Percentiles rank a stretch among this genome's conserved stretches.
Conservation (phyloP, 2,113 vertebrate species). For the Trogon surrucura region DNA sequence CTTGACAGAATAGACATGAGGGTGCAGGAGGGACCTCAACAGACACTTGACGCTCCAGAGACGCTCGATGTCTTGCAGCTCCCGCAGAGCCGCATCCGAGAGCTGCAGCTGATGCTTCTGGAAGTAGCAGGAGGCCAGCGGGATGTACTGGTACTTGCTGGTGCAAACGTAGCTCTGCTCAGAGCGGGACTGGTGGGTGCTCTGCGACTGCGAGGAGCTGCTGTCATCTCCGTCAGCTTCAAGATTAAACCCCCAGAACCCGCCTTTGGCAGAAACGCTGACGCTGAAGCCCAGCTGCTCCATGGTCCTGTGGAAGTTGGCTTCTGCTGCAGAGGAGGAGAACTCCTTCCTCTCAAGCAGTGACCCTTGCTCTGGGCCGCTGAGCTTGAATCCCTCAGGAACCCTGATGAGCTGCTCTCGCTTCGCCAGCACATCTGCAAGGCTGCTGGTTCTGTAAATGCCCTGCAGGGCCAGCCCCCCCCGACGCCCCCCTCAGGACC, state of each 20-base stretch:
- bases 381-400: constrained; percentile 30
- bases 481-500: constrained; percentile 61
- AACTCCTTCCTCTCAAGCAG: constrained; percentile 57
- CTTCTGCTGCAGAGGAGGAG: constrained; percentile 55
- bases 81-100: constrained; percentile 50
- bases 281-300: constrained; percentile 60
- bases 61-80: constrained; percentile 53
- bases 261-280: background rate
- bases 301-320: constrained; percentile 45
- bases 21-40: no score
- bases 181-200: no score
- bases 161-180: no score
- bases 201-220: no score
- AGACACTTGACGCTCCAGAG: background rate
- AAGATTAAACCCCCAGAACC: background rate
- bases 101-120: constrained; percentile 55
- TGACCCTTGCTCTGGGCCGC: background rate
- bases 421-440: background rate
- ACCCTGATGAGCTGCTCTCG: constrained; percentile 62
- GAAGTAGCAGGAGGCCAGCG: no score
- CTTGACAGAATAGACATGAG: no score
- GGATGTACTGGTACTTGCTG: no score
- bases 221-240: background rate
- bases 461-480: constrained; percentile 73
- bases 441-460: constrained; percentile 55